A percentile compares a stretch with the other conserved stretches of the same genome.
Evolutionary conservation across 2,113 vertebrate species (phyloP).

Genomic region (Poeciliopsis prolifica): DNA sequence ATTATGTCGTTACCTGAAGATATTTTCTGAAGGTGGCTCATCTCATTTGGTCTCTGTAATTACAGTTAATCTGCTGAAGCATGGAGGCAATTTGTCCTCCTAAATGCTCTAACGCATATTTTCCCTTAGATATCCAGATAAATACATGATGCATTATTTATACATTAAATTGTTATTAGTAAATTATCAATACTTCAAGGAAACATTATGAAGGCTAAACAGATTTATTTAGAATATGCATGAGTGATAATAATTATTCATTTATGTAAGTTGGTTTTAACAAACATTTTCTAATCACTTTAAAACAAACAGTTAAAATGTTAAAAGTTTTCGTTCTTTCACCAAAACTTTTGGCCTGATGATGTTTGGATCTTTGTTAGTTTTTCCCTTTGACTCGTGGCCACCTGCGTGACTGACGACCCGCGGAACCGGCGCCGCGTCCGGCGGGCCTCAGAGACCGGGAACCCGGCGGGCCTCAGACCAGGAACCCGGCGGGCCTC

Average conservation of each 20-base stretch:
- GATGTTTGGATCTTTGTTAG: neutral
- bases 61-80: constrained; percentile 8
- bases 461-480: no score
- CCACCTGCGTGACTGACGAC: neutral
- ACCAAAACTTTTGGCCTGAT: no score
- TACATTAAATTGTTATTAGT: neutral
- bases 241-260: no score
- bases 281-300: no score
- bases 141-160: neutral
- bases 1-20: constrained; percentile 34
- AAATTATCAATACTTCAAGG: neutral
- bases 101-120: neutral
- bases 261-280: no score
- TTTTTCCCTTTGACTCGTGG: neutral
- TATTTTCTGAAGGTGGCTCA: constrained; percentile 9
- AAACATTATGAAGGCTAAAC: no score
- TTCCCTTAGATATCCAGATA: neutral
- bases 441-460: no score
- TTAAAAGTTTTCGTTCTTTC: neutral
- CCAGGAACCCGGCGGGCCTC: no score
- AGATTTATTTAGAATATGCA: no score
- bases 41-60: constrained; percentile 11
- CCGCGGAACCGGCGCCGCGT: no score
- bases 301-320: no score
- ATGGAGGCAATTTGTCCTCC: neutral